phyloP scores from a whole-genome alignment of 2,113 vertebrate genomes.

The Centropristis striata region DNA sequence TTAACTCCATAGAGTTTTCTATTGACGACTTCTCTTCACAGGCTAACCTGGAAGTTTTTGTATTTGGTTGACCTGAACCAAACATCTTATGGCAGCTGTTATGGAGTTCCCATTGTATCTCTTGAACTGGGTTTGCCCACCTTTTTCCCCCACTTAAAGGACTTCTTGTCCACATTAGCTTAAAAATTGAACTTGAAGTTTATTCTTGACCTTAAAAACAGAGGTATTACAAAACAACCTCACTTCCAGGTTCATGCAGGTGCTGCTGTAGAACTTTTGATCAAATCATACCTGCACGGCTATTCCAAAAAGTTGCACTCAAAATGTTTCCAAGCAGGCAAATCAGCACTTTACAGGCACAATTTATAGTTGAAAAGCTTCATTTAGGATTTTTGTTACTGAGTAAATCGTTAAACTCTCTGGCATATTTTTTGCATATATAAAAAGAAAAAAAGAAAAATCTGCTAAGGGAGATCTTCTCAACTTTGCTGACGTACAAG shows the following conservation, averaged over 20 bases:
- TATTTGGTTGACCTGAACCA: neutral
- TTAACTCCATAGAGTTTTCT: neutral
- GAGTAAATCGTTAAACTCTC: no score
- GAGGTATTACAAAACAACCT: no score
- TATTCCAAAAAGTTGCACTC: neutral
- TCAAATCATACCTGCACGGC: neutral
- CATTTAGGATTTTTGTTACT: no score
- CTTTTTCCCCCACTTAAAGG: neutral
- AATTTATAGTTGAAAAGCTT: no score
- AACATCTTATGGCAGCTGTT: neutral
- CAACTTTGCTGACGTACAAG: neutral
- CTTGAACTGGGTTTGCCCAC: neutral
- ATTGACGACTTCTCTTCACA: neutral
- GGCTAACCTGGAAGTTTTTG: neutral
- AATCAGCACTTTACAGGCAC: no score
- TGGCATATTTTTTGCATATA: no score
- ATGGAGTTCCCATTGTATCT: neutral
- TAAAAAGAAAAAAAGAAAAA: neutral
- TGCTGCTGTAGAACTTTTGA: neutral
- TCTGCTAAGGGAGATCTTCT: neutral
- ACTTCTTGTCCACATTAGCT: neutral
- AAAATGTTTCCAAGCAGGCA: neutral
- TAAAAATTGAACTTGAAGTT: neutral
- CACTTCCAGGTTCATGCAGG: no score
- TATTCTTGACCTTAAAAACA: neutral